A percentile compares a stretch with the other conserved stretches of the same genome.
phyloP scores from a whole-genome alignment of 2,113 vertebrate genomes.

The Pedionomus torquatus region DNA sequence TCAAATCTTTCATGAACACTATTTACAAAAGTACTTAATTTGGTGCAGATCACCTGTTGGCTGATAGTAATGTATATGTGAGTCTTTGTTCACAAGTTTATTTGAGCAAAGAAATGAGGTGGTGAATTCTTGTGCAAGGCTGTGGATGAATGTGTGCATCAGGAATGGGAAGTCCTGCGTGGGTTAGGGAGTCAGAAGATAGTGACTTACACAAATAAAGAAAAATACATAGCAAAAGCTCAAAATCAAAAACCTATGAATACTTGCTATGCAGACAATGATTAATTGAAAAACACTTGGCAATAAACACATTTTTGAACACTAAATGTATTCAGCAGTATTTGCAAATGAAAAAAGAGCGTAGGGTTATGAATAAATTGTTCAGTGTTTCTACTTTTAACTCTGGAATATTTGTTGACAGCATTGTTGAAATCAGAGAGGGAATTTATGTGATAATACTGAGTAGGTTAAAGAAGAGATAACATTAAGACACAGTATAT shows the following conservation, averaged over 20 bases:
- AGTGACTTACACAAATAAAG: background rate
- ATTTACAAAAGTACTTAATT: background rate
- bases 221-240: background rate
- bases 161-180: background rate
- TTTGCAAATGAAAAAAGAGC: background rate
- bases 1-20: background rate
- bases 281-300: background rate
- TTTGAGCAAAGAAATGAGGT: background rate
- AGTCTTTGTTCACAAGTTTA: background rate
- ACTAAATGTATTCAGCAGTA: background rate
- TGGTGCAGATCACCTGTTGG: background rate
- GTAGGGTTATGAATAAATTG: conserved; percentile 8
- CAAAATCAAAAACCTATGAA: background rate
- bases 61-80: background rate
- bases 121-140: background rate
- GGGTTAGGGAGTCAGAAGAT: background rate
- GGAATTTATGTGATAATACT: background rate
- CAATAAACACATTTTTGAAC: background rate
- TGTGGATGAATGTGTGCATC: background rate
- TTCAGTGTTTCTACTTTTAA: conserved; percentile 1
- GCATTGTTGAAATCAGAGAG: background rate
- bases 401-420: conserved; percentile 21
- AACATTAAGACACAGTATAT: background rate
- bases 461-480: conserved; percentile 8
- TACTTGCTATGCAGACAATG: background rate